Conservation (phyloP, 2,888 invertebrate species). For the Magallana nippona region DNA sequence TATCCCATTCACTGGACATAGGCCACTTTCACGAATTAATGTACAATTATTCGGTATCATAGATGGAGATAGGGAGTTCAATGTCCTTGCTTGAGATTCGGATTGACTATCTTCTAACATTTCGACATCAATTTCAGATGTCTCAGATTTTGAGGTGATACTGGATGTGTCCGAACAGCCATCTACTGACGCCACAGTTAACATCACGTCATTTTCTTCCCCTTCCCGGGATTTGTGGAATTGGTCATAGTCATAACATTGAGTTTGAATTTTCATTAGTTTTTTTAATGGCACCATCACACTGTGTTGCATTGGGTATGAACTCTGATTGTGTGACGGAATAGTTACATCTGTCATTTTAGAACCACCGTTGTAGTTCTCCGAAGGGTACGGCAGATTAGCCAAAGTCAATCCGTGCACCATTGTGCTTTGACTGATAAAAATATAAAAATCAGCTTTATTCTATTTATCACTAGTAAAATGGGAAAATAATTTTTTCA, state of each 20-base stretch:
- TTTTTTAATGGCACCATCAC: conserved; percentile 9
- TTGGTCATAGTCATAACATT: conserved; percentile 7
- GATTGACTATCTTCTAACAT: neutral
- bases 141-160: conserved; percentile 2
- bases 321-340: neutral
- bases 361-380: neutral
- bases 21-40: neutral
- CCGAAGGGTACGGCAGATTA: neutral
- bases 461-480: too few species aligned
- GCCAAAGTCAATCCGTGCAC: conserved; percentile 13
- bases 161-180: conserved; percentile 3
- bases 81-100: neutral
- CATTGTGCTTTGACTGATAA: conserved; percentile 2
- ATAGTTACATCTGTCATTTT: conserved; percentile 18
- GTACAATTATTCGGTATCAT: neutral
- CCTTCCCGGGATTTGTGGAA: conserved; percentile 8
- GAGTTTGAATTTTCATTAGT: neutral
- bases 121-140: conserved; percentile 12
- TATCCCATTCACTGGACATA: neutral
- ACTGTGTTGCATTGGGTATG: neutral
- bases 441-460: too few species aligned
- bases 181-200: conserved; percentile 17
- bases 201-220: conserved; percentile 18
- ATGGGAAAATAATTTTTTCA: neutral
- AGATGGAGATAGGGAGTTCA: neutral